Evolutionary conservation across 2,797 vertebrate species (phyloP).

Genomic region (Anisognathus igniventris): DNA sequence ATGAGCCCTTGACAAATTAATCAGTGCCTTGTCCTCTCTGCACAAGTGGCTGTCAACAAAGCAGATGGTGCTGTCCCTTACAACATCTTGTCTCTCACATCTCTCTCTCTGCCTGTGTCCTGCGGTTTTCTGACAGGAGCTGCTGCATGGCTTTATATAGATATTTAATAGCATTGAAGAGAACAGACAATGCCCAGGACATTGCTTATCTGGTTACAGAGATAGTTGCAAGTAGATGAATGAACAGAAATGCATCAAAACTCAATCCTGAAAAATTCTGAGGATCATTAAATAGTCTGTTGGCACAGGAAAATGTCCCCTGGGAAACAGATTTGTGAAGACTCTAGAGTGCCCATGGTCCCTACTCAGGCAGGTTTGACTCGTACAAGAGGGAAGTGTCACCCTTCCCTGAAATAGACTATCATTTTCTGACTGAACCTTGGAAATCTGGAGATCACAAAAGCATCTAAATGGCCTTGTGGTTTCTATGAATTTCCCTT

Average conservation of each 20-base stretch:
- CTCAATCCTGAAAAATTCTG: not conserved
- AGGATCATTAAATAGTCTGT: not conserved
- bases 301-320: not conserved
- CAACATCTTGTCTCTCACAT: not conserved
- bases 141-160: not conserved
- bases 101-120: not conserved
- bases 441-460: not conserved
- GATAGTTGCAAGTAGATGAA: not conserved
- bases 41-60: conserved; percentile 20
- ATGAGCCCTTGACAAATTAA: conserved; percentile 19
- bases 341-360: rapidly evolving
- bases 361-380: not conserved
- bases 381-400: not conserved
- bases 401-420: not conserved
- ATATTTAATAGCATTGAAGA: not conserved
- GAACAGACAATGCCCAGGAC: not conserved
- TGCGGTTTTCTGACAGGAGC: not conserved
- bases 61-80: conserved; percentile 45
- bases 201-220: not conserved
- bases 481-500: not conserved
- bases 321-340: not conserved
- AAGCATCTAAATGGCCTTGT: not conserved
- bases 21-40: conserved; percentile 25
- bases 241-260: not conserved
- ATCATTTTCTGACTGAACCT: not conserved